Evolutionary conservation across 2,888 invertebrate species (phyloP).

Genomic region (Myopa tessellatipennis): DNA sequence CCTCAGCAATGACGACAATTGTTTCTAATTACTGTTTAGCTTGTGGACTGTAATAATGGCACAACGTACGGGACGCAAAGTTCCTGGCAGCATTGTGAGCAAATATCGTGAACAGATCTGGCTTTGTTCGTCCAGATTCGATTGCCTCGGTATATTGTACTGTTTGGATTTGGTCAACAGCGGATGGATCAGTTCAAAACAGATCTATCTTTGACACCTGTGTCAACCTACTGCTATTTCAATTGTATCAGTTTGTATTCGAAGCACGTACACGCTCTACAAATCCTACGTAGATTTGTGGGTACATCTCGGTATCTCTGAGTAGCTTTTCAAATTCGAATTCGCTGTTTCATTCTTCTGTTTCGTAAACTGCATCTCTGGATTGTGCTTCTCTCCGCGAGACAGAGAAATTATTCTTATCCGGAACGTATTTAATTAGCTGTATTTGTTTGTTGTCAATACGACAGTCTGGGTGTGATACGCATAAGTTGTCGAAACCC

Average conservation of each 20-base stretch:
- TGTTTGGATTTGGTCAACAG: constrained; percentile 35
- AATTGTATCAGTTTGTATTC: neutral
- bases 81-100: neutral
- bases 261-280: constrained; percentile 29
- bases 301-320: neutral
- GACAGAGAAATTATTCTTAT: constrained; percentile 11
- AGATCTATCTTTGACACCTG: constrained; percentile 31
- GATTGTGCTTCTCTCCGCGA: neutral
- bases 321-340: neutral
- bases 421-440: constrained; percentile 29
- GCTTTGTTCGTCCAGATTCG: constrained; percentile 36
- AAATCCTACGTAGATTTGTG: constrained; percentile 22
- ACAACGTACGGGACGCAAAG: neutral
- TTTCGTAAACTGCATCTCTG: constrained; percentile 20
- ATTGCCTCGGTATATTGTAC: constrained; percentile 14
- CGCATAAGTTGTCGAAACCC: neutral
- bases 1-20: constrained; percentile 21
- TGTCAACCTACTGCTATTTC: constrained; percentile 25
- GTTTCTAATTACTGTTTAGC: constrained; percentile 30
- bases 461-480: neutral
- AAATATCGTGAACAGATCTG: neutral
- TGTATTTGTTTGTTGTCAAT: constrained; percentile 18
- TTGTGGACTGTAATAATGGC: constrained; percentile 1
- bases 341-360: constrained; percentile 3
- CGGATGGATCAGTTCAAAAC: constrained; percentile 23